These are phyloP conservation scores for Adelosebastes latens DNA, from an alignment of 2,797 vertebrate genomes.

Conservation along the genomic window DNA sequence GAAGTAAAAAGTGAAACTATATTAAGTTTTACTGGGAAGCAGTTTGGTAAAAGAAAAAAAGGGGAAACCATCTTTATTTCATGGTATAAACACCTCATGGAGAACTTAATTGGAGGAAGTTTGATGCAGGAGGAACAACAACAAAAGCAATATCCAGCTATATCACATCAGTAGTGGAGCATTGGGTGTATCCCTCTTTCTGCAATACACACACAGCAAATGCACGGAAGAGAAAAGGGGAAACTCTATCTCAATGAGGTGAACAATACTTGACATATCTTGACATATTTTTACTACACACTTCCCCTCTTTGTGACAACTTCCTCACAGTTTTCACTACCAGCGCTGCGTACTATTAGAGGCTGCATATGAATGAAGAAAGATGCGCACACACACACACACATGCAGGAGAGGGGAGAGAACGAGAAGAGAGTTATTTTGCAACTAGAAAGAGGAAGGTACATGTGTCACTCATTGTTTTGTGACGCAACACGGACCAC, in stretches of 20 bases:
- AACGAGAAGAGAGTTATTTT: slow-evolving; percentile 68
- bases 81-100: slow-evolving; percentile 11
- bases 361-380: slow-evolving; percentile 72
- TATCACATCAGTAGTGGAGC: neutral
- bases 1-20: slow-evolving; percentile 12
- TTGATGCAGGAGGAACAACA: slow-evolving; percentile 53
- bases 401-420: slow-evolving; percentile 20
- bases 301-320: slow-evolving; percentile 79
- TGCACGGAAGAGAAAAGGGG: slow-evolving; percentile 54
- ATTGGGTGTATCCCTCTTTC: slow-evolving; percentile 34
- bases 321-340: slow-evolving; percentile 73
- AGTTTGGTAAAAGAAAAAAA: slow-evolving; percentile 1
- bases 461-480: slow-evolving; percentile 58
- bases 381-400: slow-evolving; percentile 34
- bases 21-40: slow-evolving; percentile 20
- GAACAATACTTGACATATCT: slow-evolving; percentile 76
- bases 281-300: slow-evolving; percentile 79
- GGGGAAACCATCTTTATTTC: slow-evolving; percentile 24
- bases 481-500: slow-evolving; percentile 67
- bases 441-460: slow-evolving; percentile 78
- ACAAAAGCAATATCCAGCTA: slow-evolving; percentile 8
- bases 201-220: slow-evolving; percentile 9
- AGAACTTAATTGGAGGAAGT: slow-evolving; percentile 66
- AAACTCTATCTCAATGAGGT: slow-evolving; percentile 73
- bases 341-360: slow-evolving; percentile 46